Evolutionary conservation across 2,113 vertebrate species (phyloP), one percentile per base, ranked within the genome.

Genomic region (Sigmodon hispidus): DNA sequence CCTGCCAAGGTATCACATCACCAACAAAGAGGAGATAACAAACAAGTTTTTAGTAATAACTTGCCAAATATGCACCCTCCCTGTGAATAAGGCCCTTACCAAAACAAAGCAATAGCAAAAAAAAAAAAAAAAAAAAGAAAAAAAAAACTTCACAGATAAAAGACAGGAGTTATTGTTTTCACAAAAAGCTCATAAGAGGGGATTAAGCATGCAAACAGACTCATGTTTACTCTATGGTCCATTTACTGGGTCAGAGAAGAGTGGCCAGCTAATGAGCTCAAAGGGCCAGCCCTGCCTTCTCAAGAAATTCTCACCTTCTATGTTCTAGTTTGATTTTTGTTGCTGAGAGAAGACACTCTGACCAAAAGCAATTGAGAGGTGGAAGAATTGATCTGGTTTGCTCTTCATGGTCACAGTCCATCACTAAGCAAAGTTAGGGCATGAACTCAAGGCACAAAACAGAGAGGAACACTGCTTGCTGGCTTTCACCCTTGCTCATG

Each of bases 1-100:
- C 45, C 31, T 80, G 48, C 43, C 95, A 95, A 96, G 57, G 4
- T 48, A 90, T 89, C 69, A 65, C 31, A 84, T 70, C 92, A 87
- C 75, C 1, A 90, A 43, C 7, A 34, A 95, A 87, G 69, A 52
- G 65, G 90, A 93, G 22, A 72, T 79, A 84, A 65, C 43, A 67
- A 52, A 73, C 3, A 88, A n/a, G 1, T 5, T 89, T 36, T 93
- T 83, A 63, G 69, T 79, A 85, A 91, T 40, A 48, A 11, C 22
- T 87, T 93, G 80, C 15, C 79, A 93, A 72, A 67, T 52, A 43
- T 77, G 86, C 50, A 80, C 59, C 86, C 13, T 90, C 5, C 4
- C 5, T 3, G 19, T 85, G 12, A 10, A 75, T 13, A 89, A 34
- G 26, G n/a, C 52, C 75, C 34, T 61, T 26, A 90, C 36, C 80